Percentiles rank a stretch among this genome's conserved stretches.
phyloP scores from a whole-genome alignment of 2,113 vertebrate species.

The Psilopsiagon aurifrons region DNA sequence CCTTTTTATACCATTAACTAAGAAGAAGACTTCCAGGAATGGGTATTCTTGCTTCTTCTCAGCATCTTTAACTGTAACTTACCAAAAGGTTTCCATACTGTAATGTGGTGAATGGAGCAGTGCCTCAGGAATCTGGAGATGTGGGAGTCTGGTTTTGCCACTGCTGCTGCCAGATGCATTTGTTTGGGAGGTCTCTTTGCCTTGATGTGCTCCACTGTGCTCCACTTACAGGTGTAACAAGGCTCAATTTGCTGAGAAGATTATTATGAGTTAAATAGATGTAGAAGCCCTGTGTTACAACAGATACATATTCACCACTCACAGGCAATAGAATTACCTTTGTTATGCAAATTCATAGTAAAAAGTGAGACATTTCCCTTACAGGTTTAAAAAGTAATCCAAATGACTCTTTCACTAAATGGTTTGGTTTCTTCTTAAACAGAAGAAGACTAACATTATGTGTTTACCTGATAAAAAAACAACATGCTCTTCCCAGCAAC shows the following conservation, averaged over 20 bases:
- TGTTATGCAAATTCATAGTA: not conserved
- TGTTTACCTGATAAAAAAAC: conserved; percentile 49
- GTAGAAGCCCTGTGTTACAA: not conserved
- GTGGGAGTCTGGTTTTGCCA: not conserved
- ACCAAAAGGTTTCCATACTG: not conserved
- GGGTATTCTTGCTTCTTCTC: not conserved
- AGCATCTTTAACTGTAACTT: not conserved
- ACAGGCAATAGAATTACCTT: not conserved
- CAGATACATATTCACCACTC: not conserved
- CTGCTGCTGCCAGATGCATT: not conserved
- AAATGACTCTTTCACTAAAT: not conserved
- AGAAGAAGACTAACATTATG: not conserved
- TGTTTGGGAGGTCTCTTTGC: not conserved
- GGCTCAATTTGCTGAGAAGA: not conserved
- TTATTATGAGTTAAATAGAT: not conserved
- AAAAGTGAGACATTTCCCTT: not conserved
- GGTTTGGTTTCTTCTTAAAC: not conserved
- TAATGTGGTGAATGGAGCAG: not conserved
- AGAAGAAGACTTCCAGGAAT: accelerated
- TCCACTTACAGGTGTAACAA: not conserved
- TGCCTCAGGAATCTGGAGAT: not conserved
- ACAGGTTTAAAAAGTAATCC: not conserved
- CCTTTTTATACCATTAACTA: not conserved
- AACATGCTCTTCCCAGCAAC: conserved; percentile 23
- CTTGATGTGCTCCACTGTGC: not conserved